Evolutionary conservation across 2,888 invertebrate species (phyloP).

Genomic region (Diachrysia chrysitis): DNA sequence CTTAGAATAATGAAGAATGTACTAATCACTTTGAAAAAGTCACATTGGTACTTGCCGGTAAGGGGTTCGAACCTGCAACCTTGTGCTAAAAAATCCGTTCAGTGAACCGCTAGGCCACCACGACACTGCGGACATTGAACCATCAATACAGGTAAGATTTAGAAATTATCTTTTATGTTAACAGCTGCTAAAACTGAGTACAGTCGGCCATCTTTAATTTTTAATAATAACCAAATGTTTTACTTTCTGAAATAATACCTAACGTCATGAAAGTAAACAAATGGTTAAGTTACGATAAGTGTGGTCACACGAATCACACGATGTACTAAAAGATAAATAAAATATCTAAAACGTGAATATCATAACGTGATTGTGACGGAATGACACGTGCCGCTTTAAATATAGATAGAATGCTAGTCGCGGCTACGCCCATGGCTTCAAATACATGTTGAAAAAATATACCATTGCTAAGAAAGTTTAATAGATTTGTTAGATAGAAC

Average conservation of each 20-base stretch:
- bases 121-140: too few relatives aligned
- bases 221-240: neutral
- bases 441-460: slow-evolving; percentile 14
- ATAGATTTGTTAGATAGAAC: too few relatives aligned
- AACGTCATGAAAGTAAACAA: slow-evolving; percentile 14
- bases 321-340: slow-evolving; percentile 36
- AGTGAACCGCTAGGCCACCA: too few relatives aligned
- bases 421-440: slow-evolving; percentile 10
- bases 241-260: neutral
- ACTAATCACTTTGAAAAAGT: too few relatives aligned
- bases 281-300: slow-evolving; percentile 22
- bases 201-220: neutral
- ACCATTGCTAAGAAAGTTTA: neutral
- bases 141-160: too few relatives aligned
- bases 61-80: too few relatives aligned
- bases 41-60: too few relatives aligned
- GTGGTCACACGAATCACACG: slow-evolving; percentile 46
- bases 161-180: too few relatives aligned
- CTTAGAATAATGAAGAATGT: too few relatives aligned
- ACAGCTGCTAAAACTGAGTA: neutral
- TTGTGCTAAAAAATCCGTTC: too few relatives aligned
- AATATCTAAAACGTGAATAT: slow-evolving; percentile 42
- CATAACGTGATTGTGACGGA: slow-evolving; percentile 43
- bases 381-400: slow-evolving; percentile 42
- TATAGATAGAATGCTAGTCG: slow-evolving; percentile 27